Evolutionary conservation across 1,140 invertebrate species (phyloP), one percentile per base, ranked within the genome.

Genomic region (Tachypleus tridentatus): DNA sequence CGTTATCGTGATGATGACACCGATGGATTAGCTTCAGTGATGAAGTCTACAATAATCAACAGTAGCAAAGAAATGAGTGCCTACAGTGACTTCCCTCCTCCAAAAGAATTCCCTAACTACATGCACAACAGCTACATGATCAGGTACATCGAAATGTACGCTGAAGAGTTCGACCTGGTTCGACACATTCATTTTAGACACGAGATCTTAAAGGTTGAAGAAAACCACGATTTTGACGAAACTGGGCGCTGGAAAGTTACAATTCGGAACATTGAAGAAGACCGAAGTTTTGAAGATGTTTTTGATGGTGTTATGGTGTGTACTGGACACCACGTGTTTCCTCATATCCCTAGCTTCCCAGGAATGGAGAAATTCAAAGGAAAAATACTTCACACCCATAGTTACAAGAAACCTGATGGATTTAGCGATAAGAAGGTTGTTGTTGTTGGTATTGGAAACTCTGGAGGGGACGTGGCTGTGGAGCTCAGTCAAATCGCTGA

Each of bases 361-460:
- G 71, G 69, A 67, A 73, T 63, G 76, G 77, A 59, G 64, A 69
- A 72, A 5, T 82, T 82, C 70, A 68, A 76, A 65, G 81, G 81
- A 7, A 67, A 73, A 58, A 70, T 74, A 9, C 69, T 82, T 5
- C 81, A 82, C 67, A 76, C 80, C 3, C 77, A 80, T 51, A 71
- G 76, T 5, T 81, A 80, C 69, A 71, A 71, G 54, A 71, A 71
- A 57, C 69, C 67, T 10, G 62, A 63, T 10, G 72, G 75, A 7
- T 78, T 73, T 65, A 74, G 78, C 58, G 75, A 75, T 51, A 77
- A 79, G 66, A 70, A 72, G 48, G 77, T 79, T 5, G 69, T 82
- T 10, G 73, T 82, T 29, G 69, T 82, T 11, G 81, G 81, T n/a
- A 76, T 83, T 51, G 81, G 81, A 8, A 83, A 83, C 71, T 83